phyloP scores from a whole-genome alignment of 2,797 vertebrate species.

The Limnodromus scolopaceus region DNA sequence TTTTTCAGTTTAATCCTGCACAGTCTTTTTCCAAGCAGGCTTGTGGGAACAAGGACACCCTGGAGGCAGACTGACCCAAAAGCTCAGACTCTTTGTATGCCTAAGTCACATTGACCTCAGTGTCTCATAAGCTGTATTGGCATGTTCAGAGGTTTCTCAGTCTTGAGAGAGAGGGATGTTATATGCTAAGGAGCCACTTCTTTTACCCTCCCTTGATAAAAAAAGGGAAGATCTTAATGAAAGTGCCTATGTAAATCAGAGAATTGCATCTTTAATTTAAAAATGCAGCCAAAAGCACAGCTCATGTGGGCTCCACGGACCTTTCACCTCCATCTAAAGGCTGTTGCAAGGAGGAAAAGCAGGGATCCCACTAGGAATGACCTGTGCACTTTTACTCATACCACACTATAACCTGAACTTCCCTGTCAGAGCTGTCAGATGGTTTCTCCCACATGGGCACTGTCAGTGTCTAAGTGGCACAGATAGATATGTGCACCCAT shows the following conservation, averaged over 20 bases:
- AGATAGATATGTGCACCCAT: rapidly evolving
- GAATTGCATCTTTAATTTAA: neutral
- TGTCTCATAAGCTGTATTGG: neutral
- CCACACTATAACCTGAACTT: neutral
- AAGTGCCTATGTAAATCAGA: neutral
- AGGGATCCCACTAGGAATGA: neutral
- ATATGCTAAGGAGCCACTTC: neutral
- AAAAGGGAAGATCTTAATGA: neutral
- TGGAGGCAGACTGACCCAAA: neutral
- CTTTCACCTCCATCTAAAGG: neutral
- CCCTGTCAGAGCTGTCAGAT: neutral
- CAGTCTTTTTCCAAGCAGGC: neutral
- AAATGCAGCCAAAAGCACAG: neutral
- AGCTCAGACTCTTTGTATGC: neutral
- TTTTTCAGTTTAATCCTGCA: neutral
- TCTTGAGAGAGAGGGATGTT: neutral
- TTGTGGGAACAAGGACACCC: neutral
- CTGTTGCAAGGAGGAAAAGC: neutral
- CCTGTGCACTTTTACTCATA: neutral
- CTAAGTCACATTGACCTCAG: neutral
- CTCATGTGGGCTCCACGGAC: neutral
- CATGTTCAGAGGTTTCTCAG: neutral
- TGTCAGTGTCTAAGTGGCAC: neutral
- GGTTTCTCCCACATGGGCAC: neutral
- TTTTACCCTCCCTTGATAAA: neutral